Evolutionary conservation across 2,797 vertebrate genomes (phyloP).

Genomic region (Oophaga sylvatica): DNA sequence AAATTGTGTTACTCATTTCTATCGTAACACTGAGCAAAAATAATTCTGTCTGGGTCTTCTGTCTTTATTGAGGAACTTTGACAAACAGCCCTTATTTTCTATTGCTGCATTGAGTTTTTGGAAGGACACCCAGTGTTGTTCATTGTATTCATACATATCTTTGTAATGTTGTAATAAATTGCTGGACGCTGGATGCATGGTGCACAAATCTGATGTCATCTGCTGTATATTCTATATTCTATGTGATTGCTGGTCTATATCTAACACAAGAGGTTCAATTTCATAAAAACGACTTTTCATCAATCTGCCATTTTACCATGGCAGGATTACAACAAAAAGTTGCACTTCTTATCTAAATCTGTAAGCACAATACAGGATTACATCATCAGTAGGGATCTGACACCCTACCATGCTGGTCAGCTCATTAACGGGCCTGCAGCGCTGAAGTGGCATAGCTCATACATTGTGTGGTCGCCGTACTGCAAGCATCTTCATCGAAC

Average conservation of each 20-base stretch:
- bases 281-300: no score
- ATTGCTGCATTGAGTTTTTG: constrained; percentile 1
- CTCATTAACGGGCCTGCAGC: no score
- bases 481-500: no score
- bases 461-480: no score
- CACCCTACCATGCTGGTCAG: no score
- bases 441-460: no score
- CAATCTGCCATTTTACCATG: neutral
- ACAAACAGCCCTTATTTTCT: constrained; percentile 22
- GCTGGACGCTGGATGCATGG: neutral
- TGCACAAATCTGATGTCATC: neutral
- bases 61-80: constrained; percentile 1
- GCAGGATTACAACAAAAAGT: neutral
- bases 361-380: neutral
- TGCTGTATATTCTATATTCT: neutral
- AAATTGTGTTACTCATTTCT: neutral
- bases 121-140: constrained; percentile 6
- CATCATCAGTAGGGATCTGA: neutral
- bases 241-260: neutral
- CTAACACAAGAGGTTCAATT: no score
- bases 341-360: neutral
- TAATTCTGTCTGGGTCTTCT: neutral
- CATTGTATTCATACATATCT: constrained; percentile 26
- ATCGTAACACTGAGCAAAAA: neutral
- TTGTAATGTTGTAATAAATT: constrained; percentile 15